Conservation (phyloP, 2,113 vertebrate species). For the Isurus oxyrinchus region DNA sequence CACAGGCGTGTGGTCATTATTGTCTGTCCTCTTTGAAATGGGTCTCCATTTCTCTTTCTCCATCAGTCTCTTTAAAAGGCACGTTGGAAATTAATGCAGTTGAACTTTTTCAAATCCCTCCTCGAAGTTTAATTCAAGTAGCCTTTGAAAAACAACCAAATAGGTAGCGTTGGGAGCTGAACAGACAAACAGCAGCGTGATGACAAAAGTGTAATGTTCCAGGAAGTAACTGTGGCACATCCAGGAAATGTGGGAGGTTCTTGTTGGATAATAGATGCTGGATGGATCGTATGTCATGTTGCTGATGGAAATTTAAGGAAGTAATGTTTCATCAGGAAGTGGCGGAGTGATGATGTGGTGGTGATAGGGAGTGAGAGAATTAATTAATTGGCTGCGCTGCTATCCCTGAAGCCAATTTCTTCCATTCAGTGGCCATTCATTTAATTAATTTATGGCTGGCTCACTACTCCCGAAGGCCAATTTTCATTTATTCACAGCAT, state of each 20-base stretch:
- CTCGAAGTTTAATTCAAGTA: not conserved
- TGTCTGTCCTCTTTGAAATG: not conserved
- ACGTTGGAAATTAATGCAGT: not conserved
- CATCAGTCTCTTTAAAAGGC: not conserved
- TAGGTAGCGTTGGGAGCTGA: not conserved
- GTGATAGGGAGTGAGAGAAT: not conserved
- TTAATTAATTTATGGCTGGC: conserved; percentile 18
- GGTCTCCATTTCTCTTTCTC: not conserved
- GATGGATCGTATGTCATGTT: not conserved
- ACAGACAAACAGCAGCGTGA: not conserved
- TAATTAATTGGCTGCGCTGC: not conserved
- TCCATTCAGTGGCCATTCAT: conserved; percentile 12
- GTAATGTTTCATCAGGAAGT: not conserved
- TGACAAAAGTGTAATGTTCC: not conserved
- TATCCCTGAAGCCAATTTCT: conserved; percentile 1
- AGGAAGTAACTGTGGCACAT: not conserved
- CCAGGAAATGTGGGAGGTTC: not conserved
- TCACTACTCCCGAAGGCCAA: not conserved
- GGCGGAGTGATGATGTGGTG: not conserved
- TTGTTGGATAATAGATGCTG: not conserved
- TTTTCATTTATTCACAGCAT: not conserved
- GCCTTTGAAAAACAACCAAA: not conserved
- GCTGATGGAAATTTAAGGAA: not conserved
- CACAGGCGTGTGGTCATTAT: not conserved
- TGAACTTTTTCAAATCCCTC: not conserved